Evolutionary conservation across 92 coral and sea anemone genomes (phyloP).

Genomic region (Porites evermanni): DNA sequence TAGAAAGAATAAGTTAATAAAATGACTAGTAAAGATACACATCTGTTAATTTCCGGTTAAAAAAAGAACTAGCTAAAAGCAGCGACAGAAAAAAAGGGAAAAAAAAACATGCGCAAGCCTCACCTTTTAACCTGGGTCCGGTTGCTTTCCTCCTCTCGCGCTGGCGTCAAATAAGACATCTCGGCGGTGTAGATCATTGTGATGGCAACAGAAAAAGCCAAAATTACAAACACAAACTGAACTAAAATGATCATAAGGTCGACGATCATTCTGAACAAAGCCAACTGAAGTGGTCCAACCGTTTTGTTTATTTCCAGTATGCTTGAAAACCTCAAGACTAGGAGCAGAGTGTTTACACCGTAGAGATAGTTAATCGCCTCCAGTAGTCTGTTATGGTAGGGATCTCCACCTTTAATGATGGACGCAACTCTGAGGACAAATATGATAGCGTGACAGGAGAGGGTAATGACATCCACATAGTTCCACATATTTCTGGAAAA

Average conservation of each 20-base stretch:
- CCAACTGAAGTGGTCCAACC: slow-evolving; percentile 23
- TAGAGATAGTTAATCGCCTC: slow-evolving; percentile 1
- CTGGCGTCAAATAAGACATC: slow-evolving; percentile 1
- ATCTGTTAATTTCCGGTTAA: too few species aligned
- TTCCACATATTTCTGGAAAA: slow-evolving; percentile 39
- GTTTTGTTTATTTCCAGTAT: slow-evolving; percentile 1
- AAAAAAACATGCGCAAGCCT: not conserved
- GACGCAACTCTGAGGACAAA: slow-evolving; percentile 18
- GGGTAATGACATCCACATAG: slow-evolving; percentile 28
- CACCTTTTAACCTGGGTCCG: not conserved
- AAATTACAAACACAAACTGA: slow-evolving; percentile 19
- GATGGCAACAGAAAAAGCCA: slow-evolving; percentile 21
- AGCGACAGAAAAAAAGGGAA: too few species aligned
- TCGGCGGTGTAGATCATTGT: slow-evolving; percentile 16
- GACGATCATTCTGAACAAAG: slow-evolving; percentile 4
- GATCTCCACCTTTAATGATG: slow-evolving; percentile 1
- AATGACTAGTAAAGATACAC: too few species aligned
- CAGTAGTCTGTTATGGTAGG: not conserved
- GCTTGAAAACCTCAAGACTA: slow-evolving; percentile 8
- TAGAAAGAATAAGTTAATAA: too few species aligned
- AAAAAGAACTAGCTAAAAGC: too few species aligned
- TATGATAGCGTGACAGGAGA: slow-evolving; percentile 4
- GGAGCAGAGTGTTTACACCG: slow-evolving; percentile 13
- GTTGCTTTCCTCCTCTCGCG: not conserved
- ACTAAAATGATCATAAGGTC: slow-evolving; percentile 12